A percentile compares a stretch with the other conserved stretches of the same genome.
These are phyloP conservation scores for Hyposmocoma kahamanoa DNA, from an alignment of 1,140 invertebrate species.

Conservation along the genomic window DNA sequence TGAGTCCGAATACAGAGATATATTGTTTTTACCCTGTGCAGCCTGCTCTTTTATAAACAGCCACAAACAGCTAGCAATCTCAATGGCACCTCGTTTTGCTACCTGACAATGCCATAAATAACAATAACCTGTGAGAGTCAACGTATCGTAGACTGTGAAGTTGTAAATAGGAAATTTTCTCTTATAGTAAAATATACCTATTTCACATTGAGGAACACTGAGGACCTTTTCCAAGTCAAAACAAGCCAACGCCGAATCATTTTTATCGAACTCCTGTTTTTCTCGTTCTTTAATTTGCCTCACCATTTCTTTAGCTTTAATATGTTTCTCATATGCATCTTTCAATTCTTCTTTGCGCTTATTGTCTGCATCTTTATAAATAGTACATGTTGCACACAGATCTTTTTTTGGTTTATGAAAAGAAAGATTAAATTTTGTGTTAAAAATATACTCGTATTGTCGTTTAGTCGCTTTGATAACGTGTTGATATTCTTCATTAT, in stretches of 20 bases:
- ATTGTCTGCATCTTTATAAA: constrained; percentile 11
- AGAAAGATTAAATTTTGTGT: constrained; percentile 6
- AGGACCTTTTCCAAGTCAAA: constrained; percentile 22
- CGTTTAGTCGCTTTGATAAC: neutral
- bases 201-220: constrained; percentile 14
- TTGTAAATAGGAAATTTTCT: constrained; percentile 25
- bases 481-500: neutral
- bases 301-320: constrained; percentile 13
- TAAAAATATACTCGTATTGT: neutral
- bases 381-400: constrained; percentile 9
- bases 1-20: constrained; percentile 36
- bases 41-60: constrained; percentile 13
- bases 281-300: constrained; percentile 17
- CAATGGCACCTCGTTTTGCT: constrained; percentile 19
- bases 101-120: constrained; percentile 20
- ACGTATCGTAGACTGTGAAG: constrained; percentile 20
- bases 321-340: constrained; percentile 12
- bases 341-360: constrained; percentile 9
- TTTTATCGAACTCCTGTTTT: constrained; percentile 8
- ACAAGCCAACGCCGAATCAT: constrained; percentile 7
- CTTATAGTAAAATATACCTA: constrained; percentile 27
- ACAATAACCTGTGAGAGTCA: constrained; percentile 16
- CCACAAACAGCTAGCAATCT: constrained; percentile 22
- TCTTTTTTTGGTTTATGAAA: constrained; percentile 18
- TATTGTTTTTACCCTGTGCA: constrained; percentile 10